Evolutionary conservation across 37 sponge, comb jelly and placozoan species (phyloP), one percentile per base, ranked within the genome.

Genomic region (Aphrocallistes beatrix): DNA sequence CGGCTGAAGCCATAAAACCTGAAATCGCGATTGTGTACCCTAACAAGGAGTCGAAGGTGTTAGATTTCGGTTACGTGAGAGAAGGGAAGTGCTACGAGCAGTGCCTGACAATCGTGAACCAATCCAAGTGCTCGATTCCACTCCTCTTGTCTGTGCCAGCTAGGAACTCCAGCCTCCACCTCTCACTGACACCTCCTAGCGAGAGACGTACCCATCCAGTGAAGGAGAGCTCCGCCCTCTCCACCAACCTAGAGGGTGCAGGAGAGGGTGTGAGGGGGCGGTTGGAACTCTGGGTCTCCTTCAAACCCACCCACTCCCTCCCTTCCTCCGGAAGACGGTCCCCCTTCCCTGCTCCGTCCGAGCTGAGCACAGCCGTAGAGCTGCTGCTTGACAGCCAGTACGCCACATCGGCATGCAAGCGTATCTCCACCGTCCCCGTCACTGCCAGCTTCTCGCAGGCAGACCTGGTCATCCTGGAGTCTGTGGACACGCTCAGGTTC

Each of bases 41-140:
- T 25, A 21, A 60, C 3, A 28, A 60, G n/a, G 8, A 8, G 6
- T 60, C 75, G 8, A 60, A 60, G 75, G 75, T 60, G 75, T 60
- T 60, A 60, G 75, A 60, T 60, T 60, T 60, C 75, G 75, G 75
- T 60, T 60, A 25, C 34, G 75, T 60, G 17, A 60, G 28, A 60
- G 75, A 60, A 13, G 75, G 75, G 28, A 60, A 60, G 75, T 3
- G 1, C 34, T 60, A 60, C n/a, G 75, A 60, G n/a, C 75, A 60
- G 34, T 60, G 75, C 34, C 28, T 60, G 10, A 60, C 75, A 19
- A 1, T 60, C 34, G 75, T 60, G 28, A 60, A 60, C 75, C 25
- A 60, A 60, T 60, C 75, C 6, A 60, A 60, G 28, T 60, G 75
- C 34, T 13, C 75, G 6, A 19, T 60, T 30, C 75, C 75, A 19